Evolutionary conservation across 53 echinoderm and acorn worm genomes (phyloP).

Genomic region (Stichopus horrens): DNA sequence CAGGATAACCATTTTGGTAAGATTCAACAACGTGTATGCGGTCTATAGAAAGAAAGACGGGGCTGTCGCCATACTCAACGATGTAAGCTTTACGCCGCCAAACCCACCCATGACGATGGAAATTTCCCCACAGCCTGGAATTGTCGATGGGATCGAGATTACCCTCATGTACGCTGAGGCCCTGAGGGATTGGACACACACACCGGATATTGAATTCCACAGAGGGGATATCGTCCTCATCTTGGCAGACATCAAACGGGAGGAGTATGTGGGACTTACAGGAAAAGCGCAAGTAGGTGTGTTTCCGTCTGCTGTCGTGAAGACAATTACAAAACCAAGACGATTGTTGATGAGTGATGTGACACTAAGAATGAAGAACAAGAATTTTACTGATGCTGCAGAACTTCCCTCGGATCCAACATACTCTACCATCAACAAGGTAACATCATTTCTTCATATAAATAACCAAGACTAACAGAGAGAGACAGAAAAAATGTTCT

Average conservation of each 20-base stretch:
- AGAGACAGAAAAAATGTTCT: too few relatives aligned
- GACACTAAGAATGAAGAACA: background rate
- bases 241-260: background rate
- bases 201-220: background rate
- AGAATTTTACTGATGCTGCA: too few relatives aligned
- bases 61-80: background rate
- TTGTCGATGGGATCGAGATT: background rate
- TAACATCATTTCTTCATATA: too few relatives aligned
- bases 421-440: too few relatives aligned
- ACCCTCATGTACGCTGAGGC: background rate
- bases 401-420: too few relatives aligned
- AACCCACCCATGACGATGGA: constrained; percentile 15
- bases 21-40: background rate
- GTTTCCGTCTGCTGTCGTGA: background rate
- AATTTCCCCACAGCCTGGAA: too few relatives aligned
- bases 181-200: background rate
- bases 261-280: background rate
- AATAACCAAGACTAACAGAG: too few relatives aligned
- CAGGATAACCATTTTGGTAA: constrained; percentile 4
- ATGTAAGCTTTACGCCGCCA: background rate
- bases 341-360: background rate
- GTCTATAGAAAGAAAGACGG: constrained; percentile 25
- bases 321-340: background rate
- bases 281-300: background rate
- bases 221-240: background rate